These are phyloP conservation scores for Trachymyrmex septentrionalis DNA, from an alignment of 1,140 invertebrate genomes.

Conservation along the genomic window DNA sequence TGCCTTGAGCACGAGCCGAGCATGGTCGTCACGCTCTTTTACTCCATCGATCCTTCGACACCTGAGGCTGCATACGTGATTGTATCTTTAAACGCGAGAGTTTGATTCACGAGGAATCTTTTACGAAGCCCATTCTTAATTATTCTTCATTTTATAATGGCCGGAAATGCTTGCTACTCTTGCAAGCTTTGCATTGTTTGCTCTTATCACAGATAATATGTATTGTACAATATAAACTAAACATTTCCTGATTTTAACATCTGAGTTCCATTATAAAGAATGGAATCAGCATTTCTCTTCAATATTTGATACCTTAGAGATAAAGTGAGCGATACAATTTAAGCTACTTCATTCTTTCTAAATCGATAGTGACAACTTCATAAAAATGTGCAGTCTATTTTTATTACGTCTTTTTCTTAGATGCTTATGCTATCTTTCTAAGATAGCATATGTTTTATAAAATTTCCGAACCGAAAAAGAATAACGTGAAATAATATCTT, in stretches of 20 bases:
- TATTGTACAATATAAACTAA: too few species aligned
- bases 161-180: not conserved
- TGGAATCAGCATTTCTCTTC: too few species aligned
- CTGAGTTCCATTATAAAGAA: too few species aligned
- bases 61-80: constrained; percentile 20
- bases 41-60: constrained; percentile 70
- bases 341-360: too few species aligned
- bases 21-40: constrained; percentile 63
- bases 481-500: not conserved
- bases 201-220: not conserved
- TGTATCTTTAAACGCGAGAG: not conserved
- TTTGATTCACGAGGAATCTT: not conserved
- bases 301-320: too few species aligned
- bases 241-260: too few species aligned
- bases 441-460: not conserved
- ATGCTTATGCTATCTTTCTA: too few species aligned
- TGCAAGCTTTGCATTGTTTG: not conserved
- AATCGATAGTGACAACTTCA: too few species aligned
- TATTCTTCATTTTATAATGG: not conserved
- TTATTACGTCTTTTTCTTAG: too few species aligned
- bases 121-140: constrained; percentile 8
- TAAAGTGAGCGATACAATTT: too few species aligned
- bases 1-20: constrained; percentile 66
- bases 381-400: too few species aligned
- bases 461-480: not conserved